phyloP scores from a whole-genome alignment of 1,140 invertebrate species.

The Matsumurasca onukii region DNA sequence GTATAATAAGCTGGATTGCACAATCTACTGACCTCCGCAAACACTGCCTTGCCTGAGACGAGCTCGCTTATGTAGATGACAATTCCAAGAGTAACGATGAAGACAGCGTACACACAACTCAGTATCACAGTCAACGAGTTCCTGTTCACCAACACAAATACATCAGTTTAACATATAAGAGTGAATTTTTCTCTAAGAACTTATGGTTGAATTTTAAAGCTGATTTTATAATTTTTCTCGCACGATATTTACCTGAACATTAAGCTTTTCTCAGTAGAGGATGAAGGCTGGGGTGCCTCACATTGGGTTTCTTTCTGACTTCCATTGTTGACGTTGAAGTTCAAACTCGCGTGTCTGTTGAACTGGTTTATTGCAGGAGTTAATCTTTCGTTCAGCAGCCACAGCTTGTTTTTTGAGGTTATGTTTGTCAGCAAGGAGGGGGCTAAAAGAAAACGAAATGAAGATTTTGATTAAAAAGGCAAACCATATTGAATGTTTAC shows the following conservation, averaged over 20 bases:
- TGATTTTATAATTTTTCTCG: no score
- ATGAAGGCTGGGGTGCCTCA: slow-evolving; percentile 34
- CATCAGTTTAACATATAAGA: neutral
- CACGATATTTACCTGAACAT: slow-evolving; percentile 47
- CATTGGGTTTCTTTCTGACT: no score
- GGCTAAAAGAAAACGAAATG: neutral
- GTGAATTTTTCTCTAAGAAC: neutral
- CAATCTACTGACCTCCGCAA: slow-evolving; percentile 55
- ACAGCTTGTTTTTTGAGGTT: slow-evolving; percentile 25
- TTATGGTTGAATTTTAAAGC: neutral
- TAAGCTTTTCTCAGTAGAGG: slow-evolving; percentile 44
- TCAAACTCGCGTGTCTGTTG: slow-evolving; percentile 8
- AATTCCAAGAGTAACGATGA: slow-evolving; percentile 63
- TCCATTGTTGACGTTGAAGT: no score
- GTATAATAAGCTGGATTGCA: neutral
- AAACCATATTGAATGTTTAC: neutral
- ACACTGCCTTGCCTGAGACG: slow-evolving; percentile 50
- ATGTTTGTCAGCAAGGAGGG: slow-evolving; percentile 25
- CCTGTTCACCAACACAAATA: no score
- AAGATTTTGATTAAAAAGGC: neutral
- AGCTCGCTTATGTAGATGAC: slow-evolving; percentile 62
- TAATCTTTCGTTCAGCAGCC: slow-evolving; percentile 24
- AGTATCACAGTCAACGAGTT: slow-evolving; percentile 56
- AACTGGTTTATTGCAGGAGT: slow-evolving; percentile 15
- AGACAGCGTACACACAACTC: slow-evolving; percentile 64